Evolutionary conservation across 92 coral and sea anemone species (phyloP).

Genomic region (Porites divaricata): DNA sequence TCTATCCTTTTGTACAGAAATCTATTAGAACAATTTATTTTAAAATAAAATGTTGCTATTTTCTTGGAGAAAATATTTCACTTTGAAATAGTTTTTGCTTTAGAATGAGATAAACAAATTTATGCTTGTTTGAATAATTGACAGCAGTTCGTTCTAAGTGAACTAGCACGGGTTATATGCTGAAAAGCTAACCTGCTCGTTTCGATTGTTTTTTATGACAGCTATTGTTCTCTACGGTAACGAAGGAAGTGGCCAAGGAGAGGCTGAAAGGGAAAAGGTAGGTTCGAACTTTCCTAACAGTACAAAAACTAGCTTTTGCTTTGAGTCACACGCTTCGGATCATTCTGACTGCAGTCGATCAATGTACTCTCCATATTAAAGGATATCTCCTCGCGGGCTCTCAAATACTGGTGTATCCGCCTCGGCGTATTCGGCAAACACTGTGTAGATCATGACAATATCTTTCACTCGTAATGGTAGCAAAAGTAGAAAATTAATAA

Average conservation of each 20-base stretch:
- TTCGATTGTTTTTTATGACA: slow-evolving; percentile 3
- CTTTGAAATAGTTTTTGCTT: not conserved
- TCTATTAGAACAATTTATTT: not conserved
- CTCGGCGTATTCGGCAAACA: too few relatives aligned
- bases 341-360: too few relatives aligned
- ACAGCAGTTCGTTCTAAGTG: not conserved
- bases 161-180: not conserved
- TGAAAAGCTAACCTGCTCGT: slow-evolving; percentile 33
- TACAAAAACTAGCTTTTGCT: too few relatives aligned
- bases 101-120: not conserved
- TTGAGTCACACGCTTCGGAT: too few relatives aligned
- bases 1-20: not conserved
- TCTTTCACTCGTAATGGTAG: too few relatives aligned
- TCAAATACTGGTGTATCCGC: too few relatives aligned
- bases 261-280: slow-evolving; percentile 61
- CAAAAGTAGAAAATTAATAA: not conserved
- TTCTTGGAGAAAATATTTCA: too few relatives aligned
- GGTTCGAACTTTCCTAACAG: not conserved
- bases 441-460: too few relatives aligned
- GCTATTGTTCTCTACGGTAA: slow-evolving; percentile 69
- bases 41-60: not conserved
- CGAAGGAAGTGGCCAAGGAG: slow-evolving; percentile 65
- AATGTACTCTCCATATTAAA: too few relatives aligned
- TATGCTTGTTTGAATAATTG: slow-evolving; percentile 13
- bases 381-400: too few relatives aligned